phyloP scores from a whole-genome alignment of 37 sponge, comb jelly and placozoan species.

The Ianthella basta region DNA sequence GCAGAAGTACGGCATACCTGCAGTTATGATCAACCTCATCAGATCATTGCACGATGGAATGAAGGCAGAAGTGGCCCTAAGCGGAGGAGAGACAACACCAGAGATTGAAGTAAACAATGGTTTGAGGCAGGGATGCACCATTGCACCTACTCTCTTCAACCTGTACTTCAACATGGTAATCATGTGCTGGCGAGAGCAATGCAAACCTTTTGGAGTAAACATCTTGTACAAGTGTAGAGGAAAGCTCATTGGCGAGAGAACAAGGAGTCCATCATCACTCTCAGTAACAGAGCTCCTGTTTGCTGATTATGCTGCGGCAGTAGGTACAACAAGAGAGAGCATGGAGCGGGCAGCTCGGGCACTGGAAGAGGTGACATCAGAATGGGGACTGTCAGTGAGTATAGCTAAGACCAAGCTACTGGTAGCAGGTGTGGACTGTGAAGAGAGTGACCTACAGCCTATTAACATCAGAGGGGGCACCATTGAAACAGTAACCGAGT shows the following conservation, averaged over 20 bases:
- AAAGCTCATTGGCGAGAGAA: slow-evolving; percentile 44
- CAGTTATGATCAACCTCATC: too few species aligned
- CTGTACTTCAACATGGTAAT: slow-evolving; percentile 42
- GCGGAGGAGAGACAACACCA: too few species aligned
- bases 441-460: not conserved
- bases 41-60: too few species aligned
- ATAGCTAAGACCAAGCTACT: too few species aligned
- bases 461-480: slow-evolving; percentile 16
- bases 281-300: slow-evolving; percentile 5
- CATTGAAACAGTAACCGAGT: slow-evolving; percentile 38
- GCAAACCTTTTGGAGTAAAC: not conserved
- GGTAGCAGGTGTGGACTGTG: not conserved
- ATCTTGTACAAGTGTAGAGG: slow-evolving; percentile 31
- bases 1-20: too few species aligned
- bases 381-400: slow-evolving; percentile 45
- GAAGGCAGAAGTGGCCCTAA: too few species aligned
- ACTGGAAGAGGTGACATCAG: not conserved
- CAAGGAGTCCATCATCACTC: too few species aligned
- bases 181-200: not conserved
- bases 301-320: not conserved
- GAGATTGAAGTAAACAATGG: slow-evolving; percentile 58
- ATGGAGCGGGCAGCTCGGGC: slow-evolving; percentile 27
- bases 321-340: slow-evolving; percentile 3
- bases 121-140: slow-evolving; percentile 46
- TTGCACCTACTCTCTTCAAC: slow-evolving; percentile 49